These are phyloP conservation scores for Drosophila atroscutellata DNA, from an alignment of 2,888 invertebrate species.

Conservation along the genomic window DNA sequence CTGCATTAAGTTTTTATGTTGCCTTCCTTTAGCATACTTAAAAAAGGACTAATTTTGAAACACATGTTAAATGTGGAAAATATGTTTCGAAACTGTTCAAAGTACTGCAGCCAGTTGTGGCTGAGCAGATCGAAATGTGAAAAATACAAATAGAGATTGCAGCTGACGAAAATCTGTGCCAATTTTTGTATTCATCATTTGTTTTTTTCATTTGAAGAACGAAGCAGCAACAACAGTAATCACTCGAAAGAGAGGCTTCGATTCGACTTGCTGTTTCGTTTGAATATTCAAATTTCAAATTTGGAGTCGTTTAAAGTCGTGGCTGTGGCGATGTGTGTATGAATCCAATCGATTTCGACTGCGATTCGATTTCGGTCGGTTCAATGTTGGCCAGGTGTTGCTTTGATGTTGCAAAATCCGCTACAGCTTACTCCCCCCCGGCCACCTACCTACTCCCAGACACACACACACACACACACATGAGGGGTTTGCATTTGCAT, in stretches of 20 bases:
- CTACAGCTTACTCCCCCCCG: constrained; percentile 28
- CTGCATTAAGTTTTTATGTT: too few species aligned
- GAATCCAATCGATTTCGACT: constrained; percentile 56
- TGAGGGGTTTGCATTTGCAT: constrained; percentile 76
- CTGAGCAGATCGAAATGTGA: background rate
- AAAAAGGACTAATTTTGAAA: background rate
- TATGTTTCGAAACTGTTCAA: background rate
- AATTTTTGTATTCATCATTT: background rate
- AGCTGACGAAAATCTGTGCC: background rate
- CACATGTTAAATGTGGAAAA: background rate
- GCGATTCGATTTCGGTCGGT: constrained; percentile 38
- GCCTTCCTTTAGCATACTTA: background rate
- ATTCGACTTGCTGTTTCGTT: background rate
- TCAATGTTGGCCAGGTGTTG: constrained; percentile 72
- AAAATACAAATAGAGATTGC: background rate
- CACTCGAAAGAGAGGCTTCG: background rate
- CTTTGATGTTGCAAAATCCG: constrained; percentile 61
- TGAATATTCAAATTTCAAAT: constrained; percentile 48
- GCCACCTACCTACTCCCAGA: background rate
- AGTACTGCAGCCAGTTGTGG: background rate
- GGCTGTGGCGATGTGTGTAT: constrained; percentile 29
- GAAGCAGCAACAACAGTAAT: background rate
- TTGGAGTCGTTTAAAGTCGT: constrained; percentile 36
- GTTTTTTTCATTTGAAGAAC: background rate
- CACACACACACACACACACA: constrained; percentile 35